These are phyloP conservation scores for Dynastes hyllus DNA, from an alignment of 2,888 invertebrate species.

Conservation along the genomic window DNA sequence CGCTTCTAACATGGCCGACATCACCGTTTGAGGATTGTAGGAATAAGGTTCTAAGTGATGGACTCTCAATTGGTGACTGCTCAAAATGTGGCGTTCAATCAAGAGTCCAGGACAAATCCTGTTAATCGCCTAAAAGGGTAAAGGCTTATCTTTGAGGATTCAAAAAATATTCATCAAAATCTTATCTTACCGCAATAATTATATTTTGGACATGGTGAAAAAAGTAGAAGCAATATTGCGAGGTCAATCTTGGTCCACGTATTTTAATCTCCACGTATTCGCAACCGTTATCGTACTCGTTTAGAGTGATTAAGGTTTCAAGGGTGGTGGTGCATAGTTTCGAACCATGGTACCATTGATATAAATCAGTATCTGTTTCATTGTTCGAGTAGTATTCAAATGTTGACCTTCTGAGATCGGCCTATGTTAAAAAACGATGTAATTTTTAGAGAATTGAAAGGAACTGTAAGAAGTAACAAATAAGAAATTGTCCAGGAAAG, in stretches of 20 bases:
- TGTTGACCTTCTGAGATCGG: slow-evolving; percentile 65
- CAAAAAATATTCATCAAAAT: neutral
- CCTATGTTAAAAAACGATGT: slow-evolving; percentile 55
- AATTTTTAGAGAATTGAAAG: neutral
- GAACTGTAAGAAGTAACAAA: neutral
- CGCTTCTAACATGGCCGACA: slow-evolving; percentile 68
- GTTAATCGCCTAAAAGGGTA: slow-evolving; percentile 72
- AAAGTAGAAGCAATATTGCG: slow-evolving; percentile 79
- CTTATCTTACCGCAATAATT: slow-evolving; percentile 73
- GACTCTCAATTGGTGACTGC: slow-evolving; percentile 74
- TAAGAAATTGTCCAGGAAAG: neutral
- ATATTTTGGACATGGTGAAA: slow-evolving; percentile 79
- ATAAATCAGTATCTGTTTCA: slow-evolving; percentile 77
- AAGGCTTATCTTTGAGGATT: neutral
- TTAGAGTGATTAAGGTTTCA: slow-evolving; percentile 80
- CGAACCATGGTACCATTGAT: slow-evolving; percentile 83
- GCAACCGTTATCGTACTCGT: slow-evolving; percentile 70
- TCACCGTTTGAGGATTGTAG: slow-evolving; percentile 69
- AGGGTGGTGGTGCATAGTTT: slow-evolving; percentile 80
- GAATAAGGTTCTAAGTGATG: slow-evolving; percentile 68
- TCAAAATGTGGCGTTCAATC: slow-evolving; percentile 79
- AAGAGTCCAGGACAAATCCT: slow-evolving; percentile 81
- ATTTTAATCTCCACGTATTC: slow-evolving; percentile 80
- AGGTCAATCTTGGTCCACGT: slow-evolving; percentile 76
- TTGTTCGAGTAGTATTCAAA: slow-evolving; percentile 68